Evolutionary conservation across 2,888 invertebrate species (phyloP).

Genomic region (Carcina quercana): DNA sequence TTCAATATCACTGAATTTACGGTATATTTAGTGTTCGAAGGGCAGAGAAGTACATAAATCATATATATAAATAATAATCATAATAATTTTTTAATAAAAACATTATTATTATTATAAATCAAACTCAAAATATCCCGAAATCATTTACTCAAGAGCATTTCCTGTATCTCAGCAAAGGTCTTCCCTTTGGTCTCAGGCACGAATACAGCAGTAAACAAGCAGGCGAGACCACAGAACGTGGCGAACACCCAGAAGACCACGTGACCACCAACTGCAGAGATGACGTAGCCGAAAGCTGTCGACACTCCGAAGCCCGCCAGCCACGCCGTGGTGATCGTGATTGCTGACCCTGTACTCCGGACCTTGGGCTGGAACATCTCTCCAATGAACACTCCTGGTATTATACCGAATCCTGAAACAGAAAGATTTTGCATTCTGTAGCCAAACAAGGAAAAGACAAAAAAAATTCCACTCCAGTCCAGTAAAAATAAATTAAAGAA

Average conservation of each 20-base stretch:
- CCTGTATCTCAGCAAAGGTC: constrained; percentile 27
- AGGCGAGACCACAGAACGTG: constrained; percentile 16
- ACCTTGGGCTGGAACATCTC: constrained; percentile 35
- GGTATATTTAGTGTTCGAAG: too few species aligned
- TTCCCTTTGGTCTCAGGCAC: constrained; percentile 37
- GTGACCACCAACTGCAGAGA: constrained; percentile 19
- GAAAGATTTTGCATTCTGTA: too few species aligned
- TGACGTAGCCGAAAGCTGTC: constrained; percentile 23
- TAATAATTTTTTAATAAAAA: too few species aligned
- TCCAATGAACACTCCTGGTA: constrained; percentile 28
- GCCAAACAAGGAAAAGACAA: too few species aligned
- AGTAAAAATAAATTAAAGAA: too few species aligned
- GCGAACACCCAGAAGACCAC: constrained; percentile 28
- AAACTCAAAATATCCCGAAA: too few species aligned
- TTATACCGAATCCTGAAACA: constrained; percentile 29
- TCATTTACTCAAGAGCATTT: constrained; percentile 24
- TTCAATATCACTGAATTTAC: too few species aligned
- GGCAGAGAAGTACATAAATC: too few species aligned
- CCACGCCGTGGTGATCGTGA: constrained; percentile 22
- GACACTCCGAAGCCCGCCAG: constrained; percentile 25
- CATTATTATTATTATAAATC: too few species aligned
- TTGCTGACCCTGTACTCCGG: constrained; percentile 25
- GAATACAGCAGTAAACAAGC: constrained; percentile 22
- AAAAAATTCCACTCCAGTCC: too few species aligned
- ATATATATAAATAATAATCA: too few species aligned